Base-by-base conservation (phyloP, 2,113 vertebrate species). In the Strix aluco region DNA sequence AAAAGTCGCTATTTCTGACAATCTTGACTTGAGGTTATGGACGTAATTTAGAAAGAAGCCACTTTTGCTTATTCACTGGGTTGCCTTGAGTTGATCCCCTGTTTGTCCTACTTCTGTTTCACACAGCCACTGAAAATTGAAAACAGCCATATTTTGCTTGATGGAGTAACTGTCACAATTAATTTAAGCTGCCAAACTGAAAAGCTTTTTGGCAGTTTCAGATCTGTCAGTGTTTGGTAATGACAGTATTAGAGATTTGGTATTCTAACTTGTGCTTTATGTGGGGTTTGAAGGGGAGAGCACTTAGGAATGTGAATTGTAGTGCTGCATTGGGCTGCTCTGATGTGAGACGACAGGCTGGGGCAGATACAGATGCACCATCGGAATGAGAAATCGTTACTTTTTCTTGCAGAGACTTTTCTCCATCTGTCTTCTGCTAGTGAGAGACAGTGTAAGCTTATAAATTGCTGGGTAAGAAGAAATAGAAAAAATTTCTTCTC, bases 361-460 rank as follows among this genome's bases (percentile, higher is more conserved):
- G 82, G 84, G 23, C 88, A 91, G 49, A 13, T n/a, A 54, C 42
- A 79, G 80, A 4, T 26, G 38, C 38, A 79, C 38, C n/a, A 11
- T 34, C 44, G 54, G 46, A 58, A 13, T 51, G 52, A 90, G 26
- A 79, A 91, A 81, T 18, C 3, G n/a, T 5, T 36, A 5, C 4
- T 29, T 77, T 61, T 40, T 49, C 72, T 54, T 89, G 46, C 67
- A 86, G 57, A 83, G 38, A 51, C 46, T 86, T 81, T 86, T 70
- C 46, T 69, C 72, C 21, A 27, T 17, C 59, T 74, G 16, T 25
- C 13, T 71, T 54, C 69, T 70, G 47, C 69, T 84, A 59, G 26
- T 3, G 1, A 44, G 30, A 70, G 51, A 32, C 22, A 72, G 17
- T 0, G 0, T 40, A 22, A 63, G 23, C 51, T 38, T 34, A 1